These are phyloP conservation scores for Escarpia spicata DNA, from an alignment of 2,888 invertebrate species.

Conservation along the genomic window DNA sequence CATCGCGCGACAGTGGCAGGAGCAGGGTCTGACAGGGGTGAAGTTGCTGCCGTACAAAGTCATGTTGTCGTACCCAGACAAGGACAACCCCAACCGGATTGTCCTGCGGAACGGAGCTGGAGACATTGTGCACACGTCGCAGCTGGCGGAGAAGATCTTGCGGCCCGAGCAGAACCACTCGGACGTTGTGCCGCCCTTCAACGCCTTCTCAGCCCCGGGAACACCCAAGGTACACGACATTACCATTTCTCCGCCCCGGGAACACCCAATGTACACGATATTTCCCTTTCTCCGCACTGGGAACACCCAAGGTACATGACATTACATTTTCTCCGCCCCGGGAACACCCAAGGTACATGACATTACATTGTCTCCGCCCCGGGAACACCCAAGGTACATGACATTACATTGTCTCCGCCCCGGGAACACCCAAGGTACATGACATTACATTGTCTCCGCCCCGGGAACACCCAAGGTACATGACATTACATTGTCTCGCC, in stretches of 20 bases:
- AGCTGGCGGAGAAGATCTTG: constrained; percentile 48
- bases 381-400: constrained; percentile 41
- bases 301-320: constrained; percentile 37
- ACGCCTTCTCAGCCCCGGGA: constrained; percentile 54
- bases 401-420: constrained; percentile 39
- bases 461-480: constrained; percentile 45
- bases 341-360: constrained; percentile 41
- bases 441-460: constrained; percentile 38
- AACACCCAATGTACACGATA: constrained; percentile 33
- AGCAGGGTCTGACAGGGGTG: constrained; percentile 53
- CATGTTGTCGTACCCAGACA: constrained; percentile 42
- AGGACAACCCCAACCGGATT: constrained; percentile 50
- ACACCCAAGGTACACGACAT: constrained; percentile 32
- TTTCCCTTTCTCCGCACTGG: constrained; percentile 44
- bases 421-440: constrained; percentile 42
- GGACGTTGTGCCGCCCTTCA: constrained; percentile 54
- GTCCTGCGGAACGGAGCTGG: constrained; percentile 47
- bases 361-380: constrained; percentile 41
- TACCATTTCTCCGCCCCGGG: constrained; percentile 45
- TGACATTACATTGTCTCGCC: constrained; percentile 31
- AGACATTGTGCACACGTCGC: constrained; percentile 44
- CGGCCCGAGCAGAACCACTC: constrained; percentile 51
- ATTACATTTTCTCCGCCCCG: constrained; percentile 41
- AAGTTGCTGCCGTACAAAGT: constrained; percentile 55
- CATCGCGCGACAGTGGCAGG: constrained; percentile 49